Evolutionary conservation across 2,113 vertebrate genomes (phyloP).

Genomic region (Aramus guarauna): DNA sequence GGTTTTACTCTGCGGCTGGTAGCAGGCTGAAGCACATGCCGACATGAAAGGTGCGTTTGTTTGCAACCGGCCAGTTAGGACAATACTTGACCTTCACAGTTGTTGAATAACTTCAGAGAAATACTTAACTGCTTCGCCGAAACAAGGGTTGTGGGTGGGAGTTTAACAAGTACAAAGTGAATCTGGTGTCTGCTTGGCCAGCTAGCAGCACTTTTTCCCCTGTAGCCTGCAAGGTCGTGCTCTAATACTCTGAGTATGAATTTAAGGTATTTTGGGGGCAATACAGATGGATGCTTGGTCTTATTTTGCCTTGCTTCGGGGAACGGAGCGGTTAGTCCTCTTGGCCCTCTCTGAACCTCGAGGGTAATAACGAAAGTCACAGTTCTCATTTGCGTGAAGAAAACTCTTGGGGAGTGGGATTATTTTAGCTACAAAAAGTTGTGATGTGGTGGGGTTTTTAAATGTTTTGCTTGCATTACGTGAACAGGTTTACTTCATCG

Average conservation of each 20-base stretch:
- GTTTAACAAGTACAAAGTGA: background rate
- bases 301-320: background rate
- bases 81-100: slow-evolving; percentile 31
- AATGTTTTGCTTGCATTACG: accelerated
- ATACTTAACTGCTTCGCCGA: background rate
- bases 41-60: background rate
- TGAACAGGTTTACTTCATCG: background rate
- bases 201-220: background rate
- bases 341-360: background rate
- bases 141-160: background rate
- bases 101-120: slow-evolving; percentile 26
- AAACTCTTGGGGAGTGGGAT: background rate
- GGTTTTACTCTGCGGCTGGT: background rate
- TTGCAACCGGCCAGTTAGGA: background rate
- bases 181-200: background rate
- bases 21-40: background rate
- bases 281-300: background rate
- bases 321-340: background rate
- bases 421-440: background rate
- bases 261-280: background rate
- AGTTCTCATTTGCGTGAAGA: background rate
- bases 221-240: background rate
- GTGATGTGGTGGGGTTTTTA: too few relatives aligned
- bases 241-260: background rate
- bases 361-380: background rate